Evolutionary conservation across 2,888 invertebrate genomes (phyloP), one percentile per base, ranked within the genome.

Genomic region (Crocallis elinguaria): DNA sequence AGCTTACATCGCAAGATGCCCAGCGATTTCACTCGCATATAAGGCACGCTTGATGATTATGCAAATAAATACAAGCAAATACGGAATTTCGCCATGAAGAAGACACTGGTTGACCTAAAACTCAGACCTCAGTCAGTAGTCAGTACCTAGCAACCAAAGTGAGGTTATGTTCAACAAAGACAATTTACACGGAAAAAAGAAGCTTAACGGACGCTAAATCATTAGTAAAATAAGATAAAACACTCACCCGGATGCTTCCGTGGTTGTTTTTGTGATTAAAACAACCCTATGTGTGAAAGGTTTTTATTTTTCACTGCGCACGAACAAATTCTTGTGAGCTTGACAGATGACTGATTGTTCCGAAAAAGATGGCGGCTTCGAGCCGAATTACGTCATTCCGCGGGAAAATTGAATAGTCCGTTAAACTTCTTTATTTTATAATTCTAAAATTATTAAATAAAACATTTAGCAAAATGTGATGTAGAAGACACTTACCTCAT

Each of bases 211-310:
- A 48, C 50, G 57, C 48, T 51, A 56, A 25, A 46, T 32, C 42
- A 16, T 54, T 52, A 69, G 66, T 54, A 59, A 60, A 58, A 64
- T 63, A 61, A 64, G 39, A 49, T 53, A 45, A 27, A 32, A n/a
- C 13, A 86, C 91, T 87, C 64, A 91, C 91, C 91, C 90, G 90
- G 90, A 89, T 87, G 88, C 89, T 83, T 84, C 88, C 88, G 88
- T 86, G 76, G 81, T 78, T 77, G 68, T 57, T 77, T 80, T 77
- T 72, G 71, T 56, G 55, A 64, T 71, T 65, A 68, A 71, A 84
- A 84, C 82, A 73, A 79, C 72, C 82, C 73, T 83, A 82, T 86
- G 49, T 59, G 67, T 54, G 58, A 68, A 59, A 58, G 69, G 73
- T 75, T 82, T 84, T 82, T 79, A 54, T 77, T 81, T 78, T 70